phyloP scores from a whole-genome alignment of 1,140 invertebrate genomes.

The Schlechtendalia chinensis region DNA sequence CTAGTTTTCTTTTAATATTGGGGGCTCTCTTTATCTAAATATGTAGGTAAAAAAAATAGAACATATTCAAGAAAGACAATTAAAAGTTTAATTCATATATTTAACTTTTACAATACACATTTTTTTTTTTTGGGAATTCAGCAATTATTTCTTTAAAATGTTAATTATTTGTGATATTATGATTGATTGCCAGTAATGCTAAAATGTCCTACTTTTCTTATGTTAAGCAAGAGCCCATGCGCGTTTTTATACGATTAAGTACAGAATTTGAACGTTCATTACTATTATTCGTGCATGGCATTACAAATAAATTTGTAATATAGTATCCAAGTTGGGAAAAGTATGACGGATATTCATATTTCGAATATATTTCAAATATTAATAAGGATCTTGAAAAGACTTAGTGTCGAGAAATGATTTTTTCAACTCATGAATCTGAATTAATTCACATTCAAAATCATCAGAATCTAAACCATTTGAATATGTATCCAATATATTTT shows the following conservation, averaged over 20 bases:
- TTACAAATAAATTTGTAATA: conserved; percentile 12
- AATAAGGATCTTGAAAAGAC: neutral
- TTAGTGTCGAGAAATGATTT: neutral
- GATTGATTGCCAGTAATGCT: neutral
- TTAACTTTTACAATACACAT: conserved; percentile 4
- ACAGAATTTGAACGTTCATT: neutral
- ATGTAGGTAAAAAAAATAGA: too few species aligned
- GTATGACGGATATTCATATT: neutral
- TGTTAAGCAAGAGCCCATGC: neutral
- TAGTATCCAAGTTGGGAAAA: neutral
- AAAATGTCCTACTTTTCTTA: neutral
- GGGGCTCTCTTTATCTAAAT: too few species aligned
- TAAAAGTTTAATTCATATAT: neutral
- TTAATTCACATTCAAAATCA: neutral
- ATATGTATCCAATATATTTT: neutral
- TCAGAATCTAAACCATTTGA: conserved; percentile 11
- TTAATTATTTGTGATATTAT: neutral
- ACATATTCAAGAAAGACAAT: neutral
- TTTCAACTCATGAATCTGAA: neutral
- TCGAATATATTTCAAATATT: neutral
- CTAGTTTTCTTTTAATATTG: too few species aligned
- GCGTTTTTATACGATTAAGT: neutral
- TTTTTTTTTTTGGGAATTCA: neutral
- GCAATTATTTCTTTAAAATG: neutral
- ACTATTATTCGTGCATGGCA: neutral